These are phyloP conservation scores for Ctenicera cuprea DNA, from an alignment of 2,888 invertebrate species.

Conservation along the genomic window DNA sequence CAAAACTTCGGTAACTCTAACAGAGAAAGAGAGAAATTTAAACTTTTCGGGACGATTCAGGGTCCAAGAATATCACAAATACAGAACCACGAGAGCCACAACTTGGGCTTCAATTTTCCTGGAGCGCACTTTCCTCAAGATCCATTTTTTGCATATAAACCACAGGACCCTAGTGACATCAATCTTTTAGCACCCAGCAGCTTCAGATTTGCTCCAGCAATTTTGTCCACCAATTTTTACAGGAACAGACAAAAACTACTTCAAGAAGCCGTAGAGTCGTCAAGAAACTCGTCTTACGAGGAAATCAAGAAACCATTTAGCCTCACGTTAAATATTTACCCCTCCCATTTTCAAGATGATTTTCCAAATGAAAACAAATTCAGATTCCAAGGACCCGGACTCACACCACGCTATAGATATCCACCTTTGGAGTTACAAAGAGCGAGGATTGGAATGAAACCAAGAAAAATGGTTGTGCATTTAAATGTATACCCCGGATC, in stretches of 20 bases:
- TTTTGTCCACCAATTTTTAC: constrained; percentile 59
- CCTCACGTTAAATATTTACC: constrained; percentile 61
- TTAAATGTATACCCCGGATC: constrained; percentile 60
- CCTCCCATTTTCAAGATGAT: constrained; percentile 8
- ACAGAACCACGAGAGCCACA: not conserved
- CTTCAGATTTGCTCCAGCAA: constrained; percentile 70
- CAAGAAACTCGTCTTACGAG: not conserved
- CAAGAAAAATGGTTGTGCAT: constrained; percentile 60
- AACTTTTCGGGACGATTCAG: constrained; percentile 28
- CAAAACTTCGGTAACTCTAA: not conserved
- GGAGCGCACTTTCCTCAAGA: constrained; percentile 68
- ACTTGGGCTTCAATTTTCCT: not conserved
- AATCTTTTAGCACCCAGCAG: constrained; percentile 81
- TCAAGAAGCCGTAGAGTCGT: constrained; percentile 13
- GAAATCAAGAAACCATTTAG: constrained; percentile 54
- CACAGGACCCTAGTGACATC: constrained; percentile 83
- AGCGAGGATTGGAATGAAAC: constrained; percentile 2
- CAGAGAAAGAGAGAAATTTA: constrained; percentile 19
- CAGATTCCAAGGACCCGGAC: constrained; percentile 41
- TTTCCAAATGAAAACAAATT: not conserved
- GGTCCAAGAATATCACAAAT: constrained; percentile 17
- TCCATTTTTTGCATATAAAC: constrained; percentile 82
- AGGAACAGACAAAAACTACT: constrained; percentile 34
- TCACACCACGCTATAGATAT: constrained; percentile 37
- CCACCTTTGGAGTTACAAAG: not conserved